These are phyloP conservation scores for Xylophagus ater DNA, from an alignment of 2,888 invertebrate genomes.

Conservation along the genomic window DNA sequence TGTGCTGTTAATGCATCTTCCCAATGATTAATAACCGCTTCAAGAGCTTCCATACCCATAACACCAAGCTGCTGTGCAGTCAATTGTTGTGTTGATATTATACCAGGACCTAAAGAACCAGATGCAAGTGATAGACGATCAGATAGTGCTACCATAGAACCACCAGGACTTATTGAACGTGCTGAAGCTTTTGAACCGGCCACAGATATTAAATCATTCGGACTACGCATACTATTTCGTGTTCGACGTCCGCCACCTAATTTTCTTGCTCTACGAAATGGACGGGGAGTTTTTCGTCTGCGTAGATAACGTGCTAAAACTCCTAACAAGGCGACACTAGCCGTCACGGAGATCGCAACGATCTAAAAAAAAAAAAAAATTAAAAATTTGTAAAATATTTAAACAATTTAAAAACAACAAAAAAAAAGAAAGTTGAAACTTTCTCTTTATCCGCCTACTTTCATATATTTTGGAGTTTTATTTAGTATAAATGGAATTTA, in stretches of 20 bases:
- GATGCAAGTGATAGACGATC: conserved; percentile 59
- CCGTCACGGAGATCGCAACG: conserved; percentile 38
- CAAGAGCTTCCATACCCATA: conserved; percentile 88
- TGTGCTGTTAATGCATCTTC: conserved; percentile 85
- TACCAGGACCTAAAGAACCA: conserved; percentile 50
- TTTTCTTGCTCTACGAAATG: conserved; percentile 48
- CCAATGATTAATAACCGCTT: conserved; percentile 87
- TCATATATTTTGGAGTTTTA: too few relatives aligned
- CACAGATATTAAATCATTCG: conserved; percentile 57
- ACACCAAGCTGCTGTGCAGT: conserved; percentile 82
- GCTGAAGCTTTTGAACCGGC: conserved; percentile 54
- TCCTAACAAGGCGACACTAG: conserved; percentile 70
- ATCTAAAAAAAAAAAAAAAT: conserved; percentile 30
- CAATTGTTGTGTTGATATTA: conserved; percentile 48
- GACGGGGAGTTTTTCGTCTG: conserved; percentile 54
- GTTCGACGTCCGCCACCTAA: conserved; percentile 44
- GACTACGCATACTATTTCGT: conserved; percentile 52
- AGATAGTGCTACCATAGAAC: conserved; percentile 47
- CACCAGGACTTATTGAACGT: conserved; percentile 47
- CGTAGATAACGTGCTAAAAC: conserved; percentile 70
- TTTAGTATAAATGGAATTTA: too few relatives aligned
- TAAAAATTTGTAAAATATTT: too few relatives aligned
- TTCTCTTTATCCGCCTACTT: too few relatives aligned
- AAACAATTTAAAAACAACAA: too few relatives aligned
- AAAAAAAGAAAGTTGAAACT: too few relatives aligned